These are phyloP conservation scores for Capricornis sumatraensis DNA, from an alignment of 2,113 vertebrate genomes.

Conservation along the genomic window DNA sequence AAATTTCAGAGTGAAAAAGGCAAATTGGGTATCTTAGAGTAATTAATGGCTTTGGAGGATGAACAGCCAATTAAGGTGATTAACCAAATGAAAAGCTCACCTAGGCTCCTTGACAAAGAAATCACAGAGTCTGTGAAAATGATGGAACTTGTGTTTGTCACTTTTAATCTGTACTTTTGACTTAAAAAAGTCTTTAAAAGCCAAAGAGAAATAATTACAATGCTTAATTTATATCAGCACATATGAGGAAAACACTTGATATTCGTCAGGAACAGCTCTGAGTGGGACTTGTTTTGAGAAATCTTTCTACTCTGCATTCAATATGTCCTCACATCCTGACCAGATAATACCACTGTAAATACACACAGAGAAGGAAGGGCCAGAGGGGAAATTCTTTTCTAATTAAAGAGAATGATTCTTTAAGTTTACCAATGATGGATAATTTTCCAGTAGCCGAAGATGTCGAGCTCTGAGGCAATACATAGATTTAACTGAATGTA, in stretches of 20 bases:
- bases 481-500: neutral
- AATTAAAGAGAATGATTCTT: neutral
- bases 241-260: neutral
- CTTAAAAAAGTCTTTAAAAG: neutral
- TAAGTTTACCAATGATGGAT: neutral
- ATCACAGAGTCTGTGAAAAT: neutral
- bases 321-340: neutral
- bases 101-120: neutral
- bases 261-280: neutral
- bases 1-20: slow-evolving; percentile 53
- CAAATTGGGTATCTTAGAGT: slow-evolving; percentile 59
- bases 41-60: slow-evolving; percentile 43
- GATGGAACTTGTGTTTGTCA: neutral
- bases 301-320: neutral
- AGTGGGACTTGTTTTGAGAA: neutral
- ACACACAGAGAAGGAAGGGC: neutral
- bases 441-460: neutral
- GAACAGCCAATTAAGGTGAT: slow-evolving; percentile 41
- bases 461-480: neutral
- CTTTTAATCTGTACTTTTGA: neutral
- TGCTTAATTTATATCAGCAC: neutral
- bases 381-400: neutral
- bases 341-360: neutral
- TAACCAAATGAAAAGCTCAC: slow-evolving; percentile 39
- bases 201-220: neutral